Evolutionary conservation across 2,888 invertebrate species (phyloP).

Genomic region (Andrena haemorrhoa): DNA sequence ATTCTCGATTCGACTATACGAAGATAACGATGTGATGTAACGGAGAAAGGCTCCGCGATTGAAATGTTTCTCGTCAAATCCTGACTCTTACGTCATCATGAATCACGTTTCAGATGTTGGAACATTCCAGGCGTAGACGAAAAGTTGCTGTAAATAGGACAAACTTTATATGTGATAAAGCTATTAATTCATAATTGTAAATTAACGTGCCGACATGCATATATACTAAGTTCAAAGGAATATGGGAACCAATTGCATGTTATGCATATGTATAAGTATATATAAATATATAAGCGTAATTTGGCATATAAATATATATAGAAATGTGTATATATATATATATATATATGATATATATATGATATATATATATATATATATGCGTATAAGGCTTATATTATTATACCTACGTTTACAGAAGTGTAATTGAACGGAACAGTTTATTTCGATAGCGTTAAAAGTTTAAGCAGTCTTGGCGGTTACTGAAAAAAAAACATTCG

Average conservation of each 20-base stretch:
- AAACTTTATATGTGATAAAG: conserved; percentile 70
- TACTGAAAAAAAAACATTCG: conserved; percentile 47
- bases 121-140: conserved; percentile 51
- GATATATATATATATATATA: conserved; percentile 56
- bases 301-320: conserved; percentile 36
- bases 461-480: conserved; percentile 64
- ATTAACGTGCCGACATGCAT: conserved; percentile 58
- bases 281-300: conserved; percentile 45
- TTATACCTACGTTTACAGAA: conserved; percentile 61
- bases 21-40: conserved; percentile 8
- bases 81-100: conserved; percentile 20
- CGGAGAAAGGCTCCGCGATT: not conserved
- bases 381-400: conserved; percentile 44
- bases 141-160: conserved; percentile 65
- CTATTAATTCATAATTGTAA: conserved; percentile 61
- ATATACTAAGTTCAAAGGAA: conserved; percentile 55
- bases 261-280: conserved; percentile 58
- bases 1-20: conserved; percentile 1
- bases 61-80: conserved; percentile 15
- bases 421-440: conserved; percentile 42
- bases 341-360: conserved; percentile 57
- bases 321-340: conserved; percentile 60
- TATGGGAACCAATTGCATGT: conserved; percentile 69
- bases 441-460: conserved; percentile 54
- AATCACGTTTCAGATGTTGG: conserved; percentile 27